Base-by-base conservation (phyloP, 2,888 invertebrate genomes). In the Cephus sareptanus region DNA sequence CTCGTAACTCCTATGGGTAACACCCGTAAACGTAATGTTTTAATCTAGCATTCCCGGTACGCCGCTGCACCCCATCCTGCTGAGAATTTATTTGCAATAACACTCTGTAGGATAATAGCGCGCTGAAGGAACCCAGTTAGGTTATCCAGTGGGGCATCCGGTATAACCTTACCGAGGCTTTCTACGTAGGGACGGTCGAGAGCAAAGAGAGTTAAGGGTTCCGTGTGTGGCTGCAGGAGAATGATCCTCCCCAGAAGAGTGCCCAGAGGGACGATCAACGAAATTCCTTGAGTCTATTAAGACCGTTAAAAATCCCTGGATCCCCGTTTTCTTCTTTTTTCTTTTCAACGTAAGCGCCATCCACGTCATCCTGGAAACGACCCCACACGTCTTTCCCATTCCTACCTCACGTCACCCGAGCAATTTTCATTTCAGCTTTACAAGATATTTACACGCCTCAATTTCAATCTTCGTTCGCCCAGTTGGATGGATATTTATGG, bases 21-120 rank as follows among this genome's bases (percentile, higher is more conserved):
- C 74, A 37, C 70, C 73, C 79, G 79, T 76, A 74, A 79, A 76
- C 37, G 74, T 79, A 76, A 79, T 76, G 79, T 79, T 76, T 79
- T 79, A 79, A 79, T 79, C 79, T 76, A 79, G 76, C 69, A 76
- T 75, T 78, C 75, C 78, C 78, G 70, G 70, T 68, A 70, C 75
- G 73, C 75, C 40, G 34, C 76, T 30, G 71, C 69, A 40, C 73
- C 73, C 78, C 78, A 68, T 75, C 33, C 70, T 68, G 34, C 79
- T 69, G 76, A 76, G 79, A 79, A 79, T 79, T 79, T 79, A 79
- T 79, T 79, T 74, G 79, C 79, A 76, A 79, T 79, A 79, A 79
- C 76, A 76, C 76, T 79, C 76, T 73, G 79, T 74, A 76, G 79
- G 76, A 76, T 79, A 79, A 79, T 79, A 78, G 56, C 40, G 37